A percentile compares a stretch with the other conserved stretches of the same genome.
Conservation (phyloP, 2,888 invertebrate species). For the Epinotia nisella region DNA sequence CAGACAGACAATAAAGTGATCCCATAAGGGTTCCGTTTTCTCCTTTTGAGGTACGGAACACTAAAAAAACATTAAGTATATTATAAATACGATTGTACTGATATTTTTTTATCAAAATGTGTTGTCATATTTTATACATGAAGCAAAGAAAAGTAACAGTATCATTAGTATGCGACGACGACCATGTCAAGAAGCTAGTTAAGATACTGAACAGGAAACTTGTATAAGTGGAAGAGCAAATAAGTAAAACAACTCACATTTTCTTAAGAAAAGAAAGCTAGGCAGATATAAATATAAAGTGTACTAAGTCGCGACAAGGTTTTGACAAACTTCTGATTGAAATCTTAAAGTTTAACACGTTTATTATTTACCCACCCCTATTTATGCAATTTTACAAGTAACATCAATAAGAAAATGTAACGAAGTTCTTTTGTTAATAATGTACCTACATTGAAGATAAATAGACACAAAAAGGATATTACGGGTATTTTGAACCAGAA, state of each 20-base stretch:
- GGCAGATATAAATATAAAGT: background rate
- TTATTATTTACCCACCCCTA: too few species aligned
- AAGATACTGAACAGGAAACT: background rate
- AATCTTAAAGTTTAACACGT: background rate
- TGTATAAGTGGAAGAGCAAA: background rate
- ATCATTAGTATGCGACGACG: background rate
- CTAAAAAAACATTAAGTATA: too few species aligned
- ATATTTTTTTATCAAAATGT: too few species aligned
- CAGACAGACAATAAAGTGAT: too few species aligned
- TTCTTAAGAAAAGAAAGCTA: background rate
- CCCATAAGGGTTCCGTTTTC: too few species aligned
- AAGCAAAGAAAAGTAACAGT: too few species aligned
- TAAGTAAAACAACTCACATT: constrained; percentile 6
- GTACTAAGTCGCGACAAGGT: background rate
- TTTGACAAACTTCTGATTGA: background rate
- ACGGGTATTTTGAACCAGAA: constrained; percentile 4
- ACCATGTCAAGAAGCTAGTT: background rate
- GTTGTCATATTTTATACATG: too few species aligned
- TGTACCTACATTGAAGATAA: background rate
- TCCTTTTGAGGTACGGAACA: too few species aligned
- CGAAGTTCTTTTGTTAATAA: background rate
- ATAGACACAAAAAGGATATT: constrained; percentile 29
- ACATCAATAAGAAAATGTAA: background rate
- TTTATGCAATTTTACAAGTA: background rate
- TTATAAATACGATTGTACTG: too few species aligned